Evolutionary conservation across 2,888 invertebrate species (phyloP).

Genomic region (Tricholauxania praeusta): DNA sequence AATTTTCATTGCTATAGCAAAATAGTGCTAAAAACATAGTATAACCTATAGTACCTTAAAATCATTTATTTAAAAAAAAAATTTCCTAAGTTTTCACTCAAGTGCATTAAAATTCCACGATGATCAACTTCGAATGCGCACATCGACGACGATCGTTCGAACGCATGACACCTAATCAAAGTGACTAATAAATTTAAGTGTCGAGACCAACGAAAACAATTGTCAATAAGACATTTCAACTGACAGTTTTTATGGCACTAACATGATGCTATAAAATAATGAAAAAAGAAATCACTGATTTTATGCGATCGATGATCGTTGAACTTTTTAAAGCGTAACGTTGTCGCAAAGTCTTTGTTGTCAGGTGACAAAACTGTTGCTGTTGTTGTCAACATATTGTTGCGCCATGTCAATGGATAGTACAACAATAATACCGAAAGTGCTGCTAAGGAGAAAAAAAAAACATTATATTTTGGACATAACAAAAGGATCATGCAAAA

Average conservation of each 20-base stretch:
- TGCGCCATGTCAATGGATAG: slow-evolving; percentile 8
- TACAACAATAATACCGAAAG: slow-evolving; percentile 1
- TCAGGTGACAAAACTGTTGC: slow-evolving; percentile 50
- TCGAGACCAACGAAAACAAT: slow-evolving; percentile 16
- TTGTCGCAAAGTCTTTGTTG: slow-evolving; percentile 32
- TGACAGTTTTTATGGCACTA: slow-evolving; percentile 30
- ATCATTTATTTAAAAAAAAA: no score
- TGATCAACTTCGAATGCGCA: slow-evolving; percentile 7
- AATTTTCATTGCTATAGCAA: no score
- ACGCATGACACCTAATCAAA: slow-evolving; percentile 1
- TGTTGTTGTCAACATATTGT: slow-evolving; percentile 2
- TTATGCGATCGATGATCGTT: slow-evolving; percentile 28
- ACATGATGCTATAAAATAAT: slow-evolving; percentile 22
- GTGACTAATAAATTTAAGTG: slow-evolving; percentile 18
- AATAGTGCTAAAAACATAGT: no score
- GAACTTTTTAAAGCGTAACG: not conserved
- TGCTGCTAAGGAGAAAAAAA: slow-evolving; percentile 5
- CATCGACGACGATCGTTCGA: not conserved
- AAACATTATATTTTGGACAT: slow-evolving; percentile 30
- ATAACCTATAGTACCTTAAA: no score
- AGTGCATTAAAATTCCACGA: slow-evolving; percentile 31
- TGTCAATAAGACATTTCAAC: slow-evolving; percentile 29
- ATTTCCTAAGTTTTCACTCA: not conserved
- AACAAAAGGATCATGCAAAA: slow-evolving; percentile 42
- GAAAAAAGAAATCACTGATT: not conserved